A percentile compares a stretch with the other conserved stretches of the same genome.
phyloP scores from a whole-genome alignment of 1,140 invertebrate species.

The Phymorhynchus buccinoides region DNA sequence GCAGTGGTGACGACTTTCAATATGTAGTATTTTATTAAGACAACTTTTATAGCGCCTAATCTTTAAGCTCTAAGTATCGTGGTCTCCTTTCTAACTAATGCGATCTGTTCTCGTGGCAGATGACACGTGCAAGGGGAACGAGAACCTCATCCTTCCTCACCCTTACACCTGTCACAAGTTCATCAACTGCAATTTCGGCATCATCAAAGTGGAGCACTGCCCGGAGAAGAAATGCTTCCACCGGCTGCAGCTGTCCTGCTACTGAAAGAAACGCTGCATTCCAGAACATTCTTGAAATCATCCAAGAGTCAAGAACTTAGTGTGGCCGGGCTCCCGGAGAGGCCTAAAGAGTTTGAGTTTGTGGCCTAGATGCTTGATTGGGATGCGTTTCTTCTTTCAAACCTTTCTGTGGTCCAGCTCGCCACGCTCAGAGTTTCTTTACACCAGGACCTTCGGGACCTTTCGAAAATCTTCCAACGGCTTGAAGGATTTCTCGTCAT shows the following conservation, averaged over 20 bases:
- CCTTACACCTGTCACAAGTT: constrained; percentile 34
- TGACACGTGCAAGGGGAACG: constrained; percentile 27
- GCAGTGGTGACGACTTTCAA: no score
- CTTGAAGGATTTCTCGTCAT: no score
- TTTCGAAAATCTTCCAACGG: no score
- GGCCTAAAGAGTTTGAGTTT: background rate
- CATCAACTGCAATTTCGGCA: constrained; percentile 36
- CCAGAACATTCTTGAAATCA: no score
- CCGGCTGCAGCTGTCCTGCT: constrained; percentile 33
- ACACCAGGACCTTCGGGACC: background rate
- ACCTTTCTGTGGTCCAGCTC: background rate
- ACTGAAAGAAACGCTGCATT: background rate
- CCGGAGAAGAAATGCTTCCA: constrained; percentile 35
- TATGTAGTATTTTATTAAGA: no score
- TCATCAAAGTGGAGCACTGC: constrained; percentile 23
- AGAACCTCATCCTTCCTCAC: constrained; percentile 33
- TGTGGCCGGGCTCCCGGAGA: no score
- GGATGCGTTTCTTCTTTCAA: background rate
- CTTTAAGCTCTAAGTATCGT: no score
- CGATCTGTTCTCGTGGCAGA: constrained; percentile 24
- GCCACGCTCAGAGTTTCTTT: no score
- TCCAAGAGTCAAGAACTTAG: no score
- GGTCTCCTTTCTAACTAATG: no score
- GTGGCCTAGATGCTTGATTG: background rate
- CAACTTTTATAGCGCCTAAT: no score